Percentiles rank a stretch among this genome's conserved stretches.
These are phyloP conservation scores for Leptarthrus brevirostris DNA, from an alignment of 2,888 invertebrate genomes.

Conservation along the genomic window DNA sequence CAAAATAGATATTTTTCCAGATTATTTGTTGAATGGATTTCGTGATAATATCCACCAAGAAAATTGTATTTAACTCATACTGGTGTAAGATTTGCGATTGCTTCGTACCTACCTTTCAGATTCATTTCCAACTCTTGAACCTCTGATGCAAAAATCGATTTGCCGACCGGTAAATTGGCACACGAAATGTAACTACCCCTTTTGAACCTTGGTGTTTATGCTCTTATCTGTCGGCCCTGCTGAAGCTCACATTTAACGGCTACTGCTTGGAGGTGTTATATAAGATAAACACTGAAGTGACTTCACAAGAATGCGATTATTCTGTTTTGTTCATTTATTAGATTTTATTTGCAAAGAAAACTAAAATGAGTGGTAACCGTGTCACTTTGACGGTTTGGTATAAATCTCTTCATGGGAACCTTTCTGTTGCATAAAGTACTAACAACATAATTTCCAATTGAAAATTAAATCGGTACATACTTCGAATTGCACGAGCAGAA, in stretches of 20 bases:
- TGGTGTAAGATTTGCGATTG: constrained; percentile 15
- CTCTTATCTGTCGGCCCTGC: constrained; percentile 10
- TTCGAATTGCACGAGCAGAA: no score
- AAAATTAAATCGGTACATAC: no score
- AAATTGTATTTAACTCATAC: constrained; percentile 39
- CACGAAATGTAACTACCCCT: neutral
- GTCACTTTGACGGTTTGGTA: no score
- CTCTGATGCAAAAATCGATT: constrained; percentile 33
- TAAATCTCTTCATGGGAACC: no score
- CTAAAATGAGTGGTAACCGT: no score
- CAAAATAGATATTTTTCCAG: constrained; percentile 58
- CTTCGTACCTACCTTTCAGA: neutral
- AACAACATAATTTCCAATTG: no score
- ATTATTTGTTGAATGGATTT: constrained; percentile 58
- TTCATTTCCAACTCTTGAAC: neutral
- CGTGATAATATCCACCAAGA: constrained; percentile 57
- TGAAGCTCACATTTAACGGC: constrained; percentile 13
- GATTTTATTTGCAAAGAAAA: no score
- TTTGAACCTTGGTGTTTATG: neutral
- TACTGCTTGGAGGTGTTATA: constrained; percentile 3
- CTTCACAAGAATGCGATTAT: no score
- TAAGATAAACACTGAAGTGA: no score
- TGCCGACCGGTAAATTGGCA: constrained; percentile 21
- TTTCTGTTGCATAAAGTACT: no score
- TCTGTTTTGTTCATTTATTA: no score